Conservation (phyloP, 2,797 vertebrate genomes). For the Hippocampus kuda region DNA sequence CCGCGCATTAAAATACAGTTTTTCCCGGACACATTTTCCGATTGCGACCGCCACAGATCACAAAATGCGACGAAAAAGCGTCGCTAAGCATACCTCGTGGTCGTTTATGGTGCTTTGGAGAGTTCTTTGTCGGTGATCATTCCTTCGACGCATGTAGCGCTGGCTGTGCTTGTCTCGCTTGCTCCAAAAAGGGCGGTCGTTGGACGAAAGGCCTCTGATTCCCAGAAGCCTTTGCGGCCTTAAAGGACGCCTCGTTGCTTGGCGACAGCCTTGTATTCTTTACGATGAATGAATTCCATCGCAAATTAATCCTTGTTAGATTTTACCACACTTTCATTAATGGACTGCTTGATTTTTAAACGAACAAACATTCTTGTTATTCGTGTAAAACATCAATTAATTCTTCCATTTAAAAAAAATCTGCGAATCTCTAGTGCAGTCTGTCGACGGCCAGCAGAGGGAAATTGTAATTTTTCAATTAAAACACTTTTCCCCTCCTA, state of each 20-base stretch:
- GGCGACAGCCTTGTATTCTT: slow-evolving; percentile 26
- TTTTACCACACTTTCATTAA: too few relatives aligned
- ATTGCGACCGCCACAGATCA: slow-evolving; percentile 13
- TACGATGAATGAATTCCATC: background rate
- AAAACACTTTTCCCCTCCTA: background rate
- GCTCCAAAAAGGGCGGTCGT: slow-evolving; percentile 71
- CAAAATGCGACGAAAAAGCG: slow-evolving; percentile 15
- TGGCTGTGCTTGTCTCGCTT: slow-evolving; percentile 54
- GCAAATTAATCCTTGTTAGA: too few relatives aligned
- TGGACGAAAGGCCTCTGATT: slow-evolving; percentile 61
- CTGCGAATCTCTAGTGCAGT: background rate
- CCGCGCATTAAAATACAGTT: slow-evolving; percentile 86
- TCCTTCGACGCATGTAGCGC: slow-evolving; percentile 48
- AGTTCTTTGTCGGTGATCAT: slow-evolving; percentile 47
- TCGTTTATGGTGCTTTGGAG: slow-evolving; percentile 28
- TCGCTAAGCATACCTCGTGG: slow-evolving; percentile 49
- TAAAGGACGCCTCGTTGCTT: slow-evolving; percentile 53
- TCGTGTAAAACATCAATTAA: background rate
- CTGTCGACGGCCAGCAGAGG: background rate
- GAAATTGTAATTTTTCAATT: background rate
- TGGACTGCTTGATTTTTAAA: background rate
- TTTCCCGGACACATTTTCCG: slow-evolving; percentile 52
- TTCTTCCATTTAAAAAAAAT: background rate
- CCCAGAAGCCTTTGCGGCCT: slow-evolving; percentile 65
- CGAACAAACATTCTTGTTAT: background rate